These are phyloP conservation scores for chimpanzee (Pan troglodytes) DNA, from an alignment of 2,113 vertebrate genomes.

Conservation along the genomic window NHGRI_mPanTro3-v2.1_pri NC_072416.2:85434001-85434500, in stretches of 20 bases:
- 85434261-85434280: neutral
- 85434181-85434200: neutral
- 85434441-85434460: too few relatives aligned
- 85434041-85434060: neutral
- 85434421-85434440: accelerated
- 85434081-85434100: neutral
- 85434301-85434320: neutral
- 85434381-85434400: neutral
- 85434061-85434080: neutral
- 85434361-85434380: neutral
- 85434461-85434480: neutral
- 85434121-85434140: too few relatives aligned
- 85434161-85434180: neutral
- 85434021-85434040: neutral
- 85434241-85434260: neutral
- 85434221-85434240: neutral
- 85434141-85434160: neutral
- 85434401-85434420: neutral
- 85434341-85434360: neutral
- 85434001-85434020: neutral
- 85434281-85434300: neutral
- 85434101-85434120: neutral
- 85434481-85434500: neutral
- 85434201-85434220: neutral
- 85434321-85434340: accelerated